Evolutionary conservation across 2,113 vertebrate genomes (phyloP).

Genomic region (Gorsachius goisagi): DNA sequence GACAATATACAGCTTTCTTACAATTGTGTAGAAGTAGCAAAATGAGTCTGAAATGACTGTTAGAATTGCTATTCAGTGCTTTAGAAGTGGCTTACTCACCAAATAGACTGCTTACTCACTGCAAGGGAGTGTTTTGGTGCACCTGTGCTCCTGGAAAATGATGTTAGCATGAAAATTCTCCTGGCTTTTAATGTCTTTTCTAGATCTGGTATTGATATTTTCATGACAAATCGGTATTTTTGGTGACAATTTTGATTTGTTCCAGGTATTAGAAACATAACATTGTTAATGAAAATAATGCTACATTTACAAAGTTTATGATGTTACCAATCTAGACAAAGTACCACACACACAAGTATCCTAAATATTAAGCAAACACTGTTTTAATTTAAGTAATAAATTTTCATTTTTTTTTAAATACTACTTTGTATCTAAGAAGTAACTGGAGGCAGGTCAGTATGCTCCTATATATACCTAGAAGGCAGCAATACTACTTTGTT

Average conservation of each 20-base stretch:
- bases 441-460: background rate
- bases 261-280: background rate
- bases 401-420: background rate
- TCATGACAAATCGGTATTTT: background rate
- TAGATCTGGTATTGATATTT: background rate
- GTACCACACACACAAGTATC: background rate
- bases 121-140: background rate
- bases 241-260: background rate
- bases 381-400: background rate
- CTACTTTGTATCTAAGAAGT: background rate
- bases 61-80: background rate
- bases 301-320: background rate
- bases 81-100: background rate
- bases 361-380: background rate
- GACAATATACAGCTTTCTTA: background rate
- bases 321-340: background rate
- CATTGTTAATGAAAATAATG: background rate
- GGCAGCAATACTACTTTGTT: background rate
- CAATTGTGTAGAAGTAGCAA: background rate
- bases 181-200: background rate
- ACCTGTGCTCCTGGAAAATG: background rate
- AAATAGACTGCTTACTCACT: constrained; percentile 7
- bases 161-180: background rate
- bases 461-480: background rate
- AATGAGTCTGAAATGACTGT: background rate